These are phyloP conservation scores for Otocyon megalotis DNA, from an alignment of 2,113 vertebrate genomes.

Conservation along the genomic window DNA sequence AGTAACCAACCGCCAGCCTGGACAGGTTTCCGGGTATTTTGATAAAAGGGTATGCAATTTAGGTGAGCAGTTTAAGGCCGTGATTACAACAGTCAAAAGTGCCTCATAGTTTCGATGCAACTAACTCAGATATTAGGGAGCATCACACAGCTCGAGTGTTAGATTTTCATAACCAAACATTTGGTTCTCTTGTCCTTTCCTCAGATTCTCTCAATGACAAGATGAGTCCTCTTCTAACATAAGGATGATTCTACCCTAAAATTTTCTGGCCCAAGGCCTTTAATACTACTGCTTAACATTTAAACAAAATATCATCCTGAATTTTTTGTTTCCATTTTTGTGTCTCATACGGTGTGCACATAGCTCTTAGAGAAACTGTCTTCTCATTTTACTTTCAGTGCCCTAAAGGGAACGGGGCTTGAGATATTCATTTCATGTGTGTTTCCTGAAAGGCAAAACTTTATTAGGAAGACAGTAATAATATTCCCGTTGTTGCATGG, in stretches of 20 bases:
- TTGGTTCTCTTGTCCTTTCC: constrained; percentile 46
- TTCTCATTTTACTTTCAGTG: not conserved
- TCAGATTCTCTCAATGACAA: constrained; percentile 57
- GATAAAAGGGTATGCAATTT: not conserved
- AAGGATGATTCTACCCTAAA: not conserved
- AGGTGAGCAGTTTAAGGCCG: not conserved
- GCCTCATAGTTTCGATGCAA: constrained; percentile 54
- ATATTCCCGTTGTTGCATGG: not conserved
- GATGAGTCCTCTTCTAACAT: constrained; percentile 48
- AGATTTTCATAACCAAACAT: constrained; percentile 35
- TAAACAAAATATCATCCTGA: not conserved
- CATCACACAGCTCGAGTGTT: constrained; percentile 23
- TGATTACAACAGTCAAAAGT: constrained; percentile 69
- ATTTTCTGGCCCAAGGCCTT: not conserved
- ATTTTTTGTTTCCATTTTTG: constrained; percentile 28
- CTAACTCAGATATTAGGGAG: constrained; percentile 46
- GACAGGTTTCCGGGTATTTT: not conserved
- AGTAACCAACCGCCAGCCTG: not conserved
- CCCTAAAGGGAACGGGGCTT: not conserved
- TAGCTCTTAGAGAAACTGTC: not conserved
- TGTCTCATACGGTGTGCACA: not conserved
- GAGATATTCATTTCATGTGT: not conserved
- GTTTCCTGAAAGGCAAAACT: constrained; percentile 38
- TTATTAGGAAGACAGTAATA: not conserved
- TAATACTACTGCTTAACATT: not conserved